These are phyloP conservation scores for Pseudochirops cupreus DNA, from an alignment of 2,797 vertebrate species.

Conservation along the genomic window DNA sequence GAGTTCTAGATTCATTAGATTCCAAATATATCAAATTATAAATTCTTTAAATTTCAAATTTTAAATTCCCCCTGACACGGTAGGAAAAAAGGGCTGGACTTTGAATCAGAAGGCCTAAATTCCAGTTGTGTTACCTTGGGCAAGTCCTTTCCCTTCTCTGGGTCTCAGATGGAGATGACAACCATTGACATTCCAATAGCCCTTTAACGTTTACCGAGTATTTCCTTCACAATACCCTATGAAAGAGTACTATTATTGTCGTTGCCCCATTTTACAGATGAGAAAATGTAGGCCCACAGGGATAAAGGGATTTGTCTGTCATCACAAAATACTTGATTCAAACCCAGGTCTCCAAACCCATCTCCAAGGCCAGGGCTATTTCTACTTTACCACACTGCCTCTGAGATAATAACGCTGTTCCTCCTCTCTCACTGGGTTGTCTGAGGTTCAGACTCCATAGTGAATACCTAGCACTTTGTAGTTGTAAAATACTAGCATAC, in stretches of 20 bases:
- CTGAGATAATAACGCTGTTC: neutral
- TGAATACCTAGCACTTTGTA: neutral
- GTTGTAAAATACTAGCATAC: neutral
- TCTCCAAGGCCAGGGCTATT: neutral
- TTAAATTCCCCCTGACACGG: neutral
- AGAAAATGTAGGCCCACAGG: neutral
- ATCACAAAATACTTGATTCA: neutral
- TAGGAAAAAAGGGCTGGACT: neutral
- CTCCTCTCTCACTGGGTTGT: neutral
- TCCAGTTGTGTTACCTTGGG: neutral
- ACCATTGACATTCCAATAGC: neutral
- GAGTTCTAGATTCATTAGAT: neutral
- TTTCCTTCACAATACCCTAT: neutral
- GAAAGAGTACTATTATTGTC: neutral
- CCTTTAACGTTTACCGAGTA: neutral
- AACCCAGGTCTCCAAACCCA: neutral
- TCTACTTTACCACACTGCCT: neutral
- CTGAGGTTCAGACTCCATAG: neutral
- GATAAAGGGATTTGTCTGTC: neutral
- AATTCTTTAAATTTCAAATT: neutral
- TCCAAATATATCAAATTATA: neutral
- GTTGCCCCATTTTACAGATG: neutral
- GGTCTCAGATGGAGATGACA: neutral
- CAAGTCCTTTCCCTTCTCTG: neutral
- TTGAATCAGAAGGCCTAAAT: neutral